phyloP scores from a whole-genome alignment of 1,140 invertebrate species.

The Dendroctonus valens region DNA sequence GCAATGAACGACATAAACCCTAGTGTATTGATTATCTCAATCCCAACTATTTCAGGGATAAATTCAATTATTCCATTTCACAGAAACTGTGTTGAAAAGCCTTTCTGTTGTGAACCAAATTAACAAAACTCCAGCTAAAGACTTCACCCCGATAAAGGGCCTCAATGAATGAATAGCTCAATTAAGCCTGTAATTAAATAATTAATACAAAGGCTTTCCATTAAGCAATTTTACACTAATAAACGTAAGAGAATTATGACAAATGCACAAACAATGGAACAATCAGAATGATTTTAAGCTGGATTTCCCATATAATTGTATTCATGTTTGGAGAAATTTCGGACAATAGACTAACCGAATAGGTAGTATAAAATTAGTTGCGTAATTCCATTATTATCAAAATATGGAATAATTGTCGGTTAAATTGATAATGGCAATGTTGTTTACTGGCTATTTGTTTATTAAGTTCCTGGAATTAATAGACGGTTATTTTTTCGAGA shows the following conservation, averaged over 20 bases:
- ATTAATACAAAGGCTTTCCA: slow-evolving; percentile 22
- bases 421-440: slow-evolving; percentile 19
- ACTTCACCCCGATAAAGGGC: not conserved
- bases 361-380: slow-evolving; percentile 24
- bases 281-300: slow-evolving; percentile 21
- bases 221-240: slow-evolving; percentile 20
- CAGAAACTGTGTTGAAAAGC: too few species aligned
- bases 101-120: too few species aligned
- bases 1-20: too few species aligned
- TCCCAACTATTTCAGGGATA: too few species aligned
- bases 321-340: slow-evolving; percentile 32
- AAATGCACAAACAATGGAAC: slow-evolving; percentile 32
- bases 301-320: slow-evolving; percentile 24
- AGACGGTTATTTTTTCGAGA: too few species aligned
- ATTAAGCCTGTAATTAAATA: slow-evolving; percentile 24
- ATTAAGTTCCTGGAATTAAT: too few species aligned
- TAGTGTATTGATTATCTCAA: too few species aligned
- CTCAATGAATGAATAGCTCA: slow-evolving; percentile 1
- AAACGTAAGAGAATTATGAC: slow-evolving; percentile 30
- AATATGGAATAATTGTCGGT: slow-evolving; percentile 11
- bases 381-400: slow-evolving; percentile 29
- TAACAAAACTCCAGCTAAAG: not conserved
- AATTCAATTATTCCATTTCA: too few species aligned
- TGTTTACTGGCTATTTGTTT: not conserved
- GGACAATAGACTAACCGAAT: slow-evolving; percentile 30